phyloP scores from a whole-genome alignment of 2,113 vertebrate species.

The Proterorhinus semilunaris region DNA sequence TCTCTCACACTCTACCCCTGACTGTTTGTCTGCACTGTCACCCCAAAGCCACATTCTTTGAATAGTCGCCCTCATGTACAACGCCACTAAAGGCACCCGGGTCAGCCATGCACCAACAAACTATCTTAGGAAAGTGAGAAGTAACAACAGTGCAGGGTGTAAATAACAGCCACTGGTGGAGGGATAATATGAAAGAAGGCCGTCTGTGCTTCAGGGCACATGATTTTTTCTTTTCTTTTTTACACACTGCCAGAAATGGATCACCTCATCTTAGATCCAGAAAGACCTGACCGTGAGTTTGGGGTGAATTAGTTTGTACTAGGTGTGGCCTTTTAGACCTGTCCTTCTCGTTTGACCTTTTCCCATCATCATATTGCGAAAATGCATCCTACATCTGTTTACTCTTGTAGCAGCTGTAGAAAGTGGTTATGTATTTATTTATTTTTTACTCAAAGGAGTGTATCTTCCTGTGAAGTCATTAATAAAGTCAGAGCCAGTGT shows the following conservation, averaged over 20 bases:
- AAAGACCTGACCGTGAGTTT: constrained; percentile 57
- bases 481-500: constrained; percentile 1
- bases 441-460: too few relatives aligned
- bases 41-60: constrained; percentile 26
- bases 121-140: constrained; percentile 35
- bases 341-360: constrained; percentile 11
- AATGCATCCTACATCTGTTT: too few relatives aligned
- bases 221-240: constrained; percentile 34
- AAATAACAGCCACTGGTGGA: constrained; percentile 36
- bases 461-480: too few relatives aligned
- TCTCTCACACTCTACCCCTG: constrained; percentile 4
- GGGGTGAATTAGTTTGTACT: constrained; percentile 8
- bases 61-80: constrained; percentile 20
- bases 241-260: constrained; percentile 44
- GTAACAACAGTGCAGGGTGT: constrained; percentile 25
- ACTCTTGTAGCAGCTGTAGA: not conserved
- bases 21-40: constrained; percentile 38
- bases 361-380: not conserved
- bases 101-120: constrained; percentile 42
- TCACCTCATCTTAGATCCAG: constrained; percentile 28
- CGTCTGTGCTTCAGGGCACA: constrained; percentile 32
- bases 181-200: constrained; percentile 33
- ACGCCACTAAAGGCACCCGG: constrained; percentile 13
- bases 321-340: constrained; percentile 22
- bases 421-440: not conserved